phyloP scores from a whole-genome alignment of 2,888 invertebrate species.

The Acleris sparsana region DNA sequence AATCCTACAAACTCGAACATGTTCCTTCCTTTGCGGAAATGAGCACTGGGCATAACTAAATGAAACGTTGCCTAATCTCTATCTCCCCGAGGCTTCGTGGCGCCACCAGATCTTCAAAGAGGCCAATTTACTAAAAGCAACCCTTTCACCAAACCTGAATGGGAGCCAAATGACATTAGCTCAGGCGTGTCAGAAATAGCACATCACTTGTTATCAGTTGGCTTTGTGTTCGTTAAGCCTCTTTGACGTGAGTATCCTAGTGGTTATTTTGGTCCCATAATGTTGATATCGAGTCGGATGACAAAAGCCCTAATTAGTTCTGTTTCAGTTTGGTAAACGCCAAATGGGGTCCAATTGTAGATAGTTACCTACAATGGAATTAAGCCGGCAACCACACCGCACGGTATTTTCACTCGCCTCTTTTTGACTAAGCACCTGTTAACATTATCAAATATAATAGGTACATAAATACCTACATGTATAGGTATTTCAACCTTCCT shows the following conservation, averaged over 20 bases:
- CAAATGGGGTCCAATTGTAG: no score
- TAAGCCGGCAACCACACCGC: no score
- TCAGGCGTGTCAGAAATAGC: not conserved
- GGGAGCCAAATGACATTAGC: conserved; percentile 47
- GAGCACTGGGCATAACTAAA: not conserved
- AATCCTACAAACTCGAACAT: no score
- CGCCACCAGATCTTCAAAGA: conserved; percentile 42
- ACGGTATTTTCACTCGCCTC: no score
- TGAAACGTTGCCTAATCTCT: not conserved
- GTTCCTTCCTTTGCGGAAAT: not conserved
- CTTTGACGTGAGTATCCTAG: not conserved
- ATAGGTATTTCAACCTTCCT: no score
- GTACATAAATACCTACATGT: no score
- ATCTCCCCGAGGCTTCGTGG: not conserved
- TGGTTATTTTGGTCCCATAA: not conserved
- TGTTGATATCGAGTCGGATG: no score
- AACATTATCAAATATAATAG: no score
- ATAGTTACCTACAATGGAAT: no score
- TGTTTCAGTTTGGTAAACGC: no score
- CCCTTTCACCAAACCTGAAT: conserved; percentile 49
- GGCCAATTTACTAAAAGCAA: conserved; percentile 60
- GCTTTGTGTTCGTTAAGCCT: not conserved
- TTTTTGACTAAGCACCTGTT: no score
- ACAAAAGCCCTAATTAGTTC: no score
- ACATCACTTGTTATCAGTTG: not conserved